Evolutionary conservation across 2,113 vertebrate species (phyloP), one percentile per base, ranked within the genome.

Genomic region (Cygnus atratus): DNA sequence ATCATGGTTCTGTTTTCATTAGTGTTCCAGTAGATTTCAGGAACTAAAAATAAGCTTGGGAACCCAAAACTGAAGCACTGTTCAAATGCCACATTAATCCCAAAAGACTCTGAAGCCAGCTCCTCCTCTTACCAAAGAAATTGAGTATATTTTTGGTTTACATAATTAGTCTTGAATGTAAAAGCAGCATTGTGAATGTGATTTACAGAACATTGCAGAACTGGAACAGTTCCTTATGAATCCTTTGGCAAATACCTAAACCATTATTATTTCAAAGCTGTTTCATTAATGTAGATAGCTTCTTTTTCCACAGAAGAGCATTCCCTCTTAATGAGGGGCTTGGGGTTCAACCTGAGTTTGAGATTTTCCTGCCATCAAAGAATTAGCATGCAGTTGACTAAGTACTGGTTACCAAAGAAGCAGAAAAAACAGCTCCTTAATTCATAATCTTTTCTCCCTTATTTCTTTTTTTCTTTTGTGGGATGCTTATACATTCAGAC

Each of bases 281-380:
- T 50, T 37, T 5, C 24, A 73, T 37, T n/a, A 70, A 44, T 1
- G 3, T 5, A 62, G 10, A 57, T 11, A 65, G n/a, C 31, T 55
- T 75, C 1, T 68, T 63, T 63, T 41, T 10, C 15, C 24, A 13
- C 2, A 50, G 33, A 63, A 79, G 4, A 63, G 1, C 6, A 12
- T 5, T 70, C 17, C 48, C 46, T 82, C 21, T 71, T 29, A 54
- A 67, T 3, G 4, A 75, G 9, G 12, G 25, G 61, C 48, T 44
- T 0, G 0, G 6, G 3, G 4, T n/a, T 71, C n/a, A 52, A 48
- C 11, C 16, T 28, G 48, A 9, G 25, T 25, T 57, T 4, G 4
- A 52, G 12, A 25, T 52, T 15, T 50, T 71, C 33, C 5, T 58
- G 13, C 58, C 52, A 66, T 28, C 24, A 74, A 84, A 33, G 20